phyloP scores from a whole-genome alignment of 2,888 invertebrate species.

The Epinotia nisella region DNA sequence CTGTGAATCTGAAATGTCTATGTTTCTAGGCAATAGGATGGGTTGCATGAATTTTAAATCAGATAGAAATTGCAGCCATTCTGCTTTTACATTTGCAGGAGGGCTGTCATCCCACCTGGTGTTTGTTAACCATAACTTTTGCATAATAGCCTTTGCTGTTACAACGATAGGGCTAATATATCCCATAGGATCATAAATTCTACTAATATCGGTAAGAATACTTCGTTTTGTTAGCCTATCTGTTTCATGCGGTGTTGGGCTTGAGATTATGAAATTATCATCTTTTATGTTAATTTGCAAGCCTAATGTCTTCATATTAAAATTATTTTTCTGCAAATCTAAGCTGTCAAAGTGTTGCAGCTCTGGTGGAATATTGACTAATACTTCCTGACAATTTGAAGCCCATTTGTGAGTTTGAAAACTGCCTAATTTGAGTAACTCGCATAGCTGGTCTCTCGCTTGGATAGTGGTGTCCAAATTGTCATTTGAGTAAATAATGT shows the following conservation, averaged over 20 bases:
- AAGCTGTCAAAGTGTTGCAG: slow-evolving; percentile 3
- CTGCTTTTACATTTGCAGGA: too few relatives aligned
- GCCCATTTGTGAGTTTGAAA: slow-evolving; percentile 29
- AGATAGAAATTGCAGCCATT: too few relatives aligned
- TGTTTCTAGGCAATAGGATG: too few relatives aligned
- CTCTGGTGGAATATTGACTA: background rate
- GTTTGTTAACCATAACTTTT: too few relatives aligned
- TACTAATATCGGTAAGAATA: slow-evolving; percentile 6
- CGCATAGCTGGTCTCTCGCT: background rate
- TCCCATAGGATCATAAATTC: slow-evolving; percentile 2
- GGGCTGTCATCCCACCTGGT: too few relatives aligned
- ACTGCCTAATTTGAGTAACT: slow-evolving; percentile 8
- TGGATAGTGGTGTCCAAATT: background rate
- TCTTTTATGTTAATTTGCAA: slow-evolving; percentile 4
- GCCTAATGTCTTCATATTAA: slow-evolving; percentile 8
- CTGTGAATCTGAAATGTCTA: too few relatives aligned
- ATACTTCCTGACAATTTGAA: background rate
- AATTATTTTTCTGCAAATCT: slow-evolving; percentile 2
- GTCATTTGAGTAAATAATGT: slow-evolving; percentile 30
- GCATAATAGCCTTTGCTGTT: too few relatives aligned
- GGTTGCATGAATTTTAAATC: too few relatives aligned
- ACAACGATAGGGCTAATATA: too few relatives aligned
- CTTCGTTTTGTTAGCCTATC: background rate
- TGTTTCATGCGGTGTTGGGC: background rate
- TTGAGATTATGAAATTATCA: slow-evolving; percentile 6